Evolutionary conservation across 2,888 invertebrate species (phyloP), one percentile per base, ranked within the genome.

Genomic region (Siphlonurus alternatus): DNA sequence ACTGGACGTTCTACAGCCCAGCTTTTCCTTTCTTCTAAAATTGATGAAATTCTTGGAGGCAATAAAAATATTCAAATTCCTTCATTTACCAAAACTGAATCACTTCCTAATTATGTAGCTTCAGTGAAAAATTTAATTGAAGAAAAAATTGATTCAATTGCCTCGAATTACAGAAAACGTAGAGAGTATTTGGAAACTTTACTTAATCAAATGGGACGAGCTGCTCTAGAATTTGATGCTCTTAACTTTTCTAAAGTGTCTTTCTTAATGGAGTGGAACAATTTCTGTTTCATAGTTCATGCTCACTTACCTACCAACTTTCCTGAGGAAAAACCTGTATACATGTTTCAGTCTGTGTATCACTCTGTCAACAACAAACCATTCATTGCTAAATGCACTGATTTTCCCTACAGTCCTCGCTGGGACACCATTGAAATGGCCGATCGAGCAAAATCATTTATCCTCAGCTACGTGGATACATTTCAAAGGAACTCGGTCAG

Each of bases 271-370:
- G 81, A 83, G 73, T 79, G 80, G 73, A 80, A 82, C 70, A 80
- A 80, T 71, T 83, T 83, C 71, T 80, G 82, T 72, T 84, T 83
- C 76, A 77, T 86, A 61, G 74, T 86, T 24, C 78, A 79, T 67
- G 79, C 86, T 67, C 72, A 73, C n/a, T 65, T 77, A 25, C 73
- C 75, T 2, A 63, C 67, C 59, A 69, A 70, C 62, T 77, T 77
- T 67, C 77, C 77, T 2, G 69, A 70, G 65, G 75, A 74, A 23
- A 72, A 72, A 61, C 76, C 77, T 15, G 66, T 67, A 24, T 70
- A 76, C 59, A 70, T 70, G 2, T 72, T 77, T 65, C 75, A 76
- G 68, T 77, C 77, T 2, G 71, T 76, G 7, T 76, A 76, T 67
- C 75, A 76, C 69, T 73, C 72, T 61, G 66, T 65, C n/a, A 65